Evolutionary conservation across 2,797 vertebrate species (phyloP).

Genomic region (Enteromius afrohamiltoni): DNA sequence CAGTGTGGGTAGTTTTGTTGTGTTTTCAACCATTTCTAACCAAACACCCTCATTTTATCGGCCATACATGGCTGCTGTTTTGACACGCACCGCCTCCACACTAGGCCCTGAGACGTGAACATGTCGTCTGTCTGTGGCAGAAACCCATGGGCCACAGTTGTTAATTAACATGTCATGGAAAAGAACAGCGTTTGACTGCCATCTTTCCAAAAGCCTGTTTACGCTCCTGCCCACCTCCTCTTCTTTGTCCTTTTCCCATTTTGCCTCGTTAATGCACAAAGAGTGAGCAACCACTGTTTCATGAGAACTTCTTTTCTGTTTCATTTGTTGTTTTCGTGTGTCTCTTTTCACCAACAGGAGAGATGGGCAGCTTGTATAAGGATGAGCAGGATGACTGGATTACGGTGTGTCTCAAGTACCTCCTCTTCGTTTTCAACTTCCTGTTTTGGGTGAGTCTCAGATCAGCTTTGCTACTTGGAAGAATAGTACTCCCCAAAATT

Average conservation of each 20-base stretch:
- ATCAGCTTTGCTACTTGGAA: background rate
- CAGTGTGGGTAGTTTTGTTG: constrained; percentile 26
- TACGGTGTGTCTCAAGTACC: constrained; percentile 85
- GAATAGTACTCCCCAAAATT: background rate
- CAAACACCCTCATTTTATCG: constrained; percentile 50
- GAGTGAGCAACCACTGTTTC: background rate
- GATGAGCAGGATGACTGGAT: constrained; percentile 83
- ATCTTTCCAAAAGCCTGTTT: constrained; percentile 40
- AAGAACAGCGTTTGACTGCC: constrained; percentile 51
- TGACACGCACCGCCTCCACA: constrained; percentile 54
- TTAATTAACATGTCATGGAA: constrained; percentile 56
- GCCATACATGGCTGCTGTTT: constrained; percentile 54
- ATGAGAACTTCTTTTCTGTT: background rate
- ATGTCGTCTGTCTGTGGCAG: constrained; percentile 36
- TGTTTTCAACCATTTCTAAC: constrained; percentile 43
- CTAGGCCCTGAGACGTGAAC: constrained; percentile 41
- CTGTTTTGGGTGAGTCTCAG: constrained; percentile 88
- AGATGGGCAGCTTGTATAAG: constrained; percentile 81
- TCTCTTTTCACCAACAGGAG: constrained; percentile 54
- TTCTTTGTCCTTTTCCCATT: background rate
- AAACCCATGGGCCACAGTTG: constrained; percentile 44
- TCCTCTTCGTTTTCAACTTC: constrained; percentile 90
- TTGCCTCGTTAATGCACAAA: background rate
- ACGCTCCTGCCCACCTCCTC: background rate
- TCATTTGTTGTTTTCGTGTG: background rate